A percentile compares a stretch with the other conserved stretches of the same genome.
These are phyloP conservation scores for Oreochromis tanganicae DNA, from an alignment of 2,113 vertebrate genomes.

Conservation along the genomic window DNA sequence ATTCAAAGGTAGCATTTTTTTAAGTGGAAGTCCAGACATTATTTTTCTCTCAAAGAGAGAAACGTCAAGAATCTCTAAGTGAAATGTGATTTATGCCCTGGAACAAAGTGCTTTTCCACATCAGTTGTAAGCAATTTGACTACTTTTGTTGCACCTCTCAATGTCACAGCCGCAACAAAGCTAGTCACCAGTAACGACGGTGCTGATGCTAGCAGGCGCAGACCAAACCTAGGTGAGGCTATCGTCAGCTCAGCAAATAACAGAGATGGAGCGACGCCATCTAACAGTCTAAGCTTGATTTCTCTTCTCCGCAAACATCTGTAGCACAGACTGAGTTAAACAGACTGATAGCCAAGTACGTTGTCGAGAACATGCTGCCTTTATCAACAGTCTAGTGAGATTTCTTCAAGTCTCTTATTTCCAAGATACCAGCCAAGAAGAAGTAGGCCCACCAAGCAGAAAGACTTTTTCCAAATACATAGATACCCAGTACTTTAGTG, in stretches of 20 bases:
- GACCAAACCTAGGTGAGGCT: not conserved
- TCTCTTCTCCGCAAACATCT: not conserved
- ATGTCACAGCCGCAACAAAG: not conserved
- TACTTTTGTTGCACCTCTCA: not conserved
- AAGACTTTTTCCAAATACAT: not conserved
- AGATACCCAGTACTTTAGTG: not conserved
- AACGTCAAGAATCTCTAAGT: rapidly evolving
- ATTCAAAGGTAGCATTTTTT: not conserved
- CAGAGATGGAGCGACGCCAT: not conserved
- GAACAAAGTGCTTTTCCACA: not conserved
- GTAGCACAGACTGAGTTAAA: not conserved
- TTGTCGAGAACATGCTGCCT: not conserved
- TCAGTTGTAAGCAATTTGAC: not conserved
- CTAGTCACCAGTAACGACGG: rapidly evolving
- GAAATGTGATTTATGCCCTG: not conserved
- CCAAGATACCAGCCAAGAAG: not conserved
- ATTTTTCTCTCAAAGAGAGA: not conserved
- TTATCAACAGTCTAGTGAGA: not conserved
- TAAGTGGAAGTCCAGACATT: not conserved
- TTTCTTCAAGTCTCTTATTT: not conserved
- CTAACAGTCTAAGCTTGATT: not conserved
- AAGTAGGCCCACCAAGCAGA: rapidly evolving
- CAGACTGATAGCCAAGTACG: not conserved
- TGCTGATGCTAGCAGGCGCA: not conserved
- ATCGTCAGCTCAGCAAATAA: not conserved